Base-by-base conservation (phyloP, 2,888 invertebrate species). In the Leptopterna dolabrata region DNA sequence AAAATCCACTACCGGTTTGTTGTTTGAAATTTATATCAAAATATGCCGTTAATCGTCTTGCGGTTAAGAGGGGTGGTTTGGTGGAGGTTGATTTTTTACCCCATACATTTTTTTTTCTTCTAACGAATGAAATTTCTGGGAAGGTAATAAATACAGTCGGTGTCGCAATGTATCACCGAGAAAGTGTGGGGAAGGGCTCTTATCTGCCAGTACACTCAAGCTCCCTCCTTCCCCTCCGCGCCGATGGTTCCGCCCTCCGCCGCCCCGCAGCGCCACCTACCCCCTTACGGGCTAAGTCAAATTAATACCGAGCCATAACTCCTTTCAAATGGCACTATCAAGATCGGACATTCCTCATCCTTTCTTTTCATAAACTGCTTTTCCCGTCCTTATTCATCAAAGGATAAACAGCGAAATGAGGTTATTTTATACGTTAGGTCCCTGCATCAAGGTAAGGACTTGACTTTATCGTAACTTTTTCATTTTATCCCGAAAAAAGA, bases 81-180 rank as follows among this genome's bases (percentile, higher is more conserved):
- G 16, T 6, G 63, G 19, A 63, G 63, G 63, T 29, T 82, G 82
- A 63, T 36, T 82, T 82, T 82, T 41, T 36, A 47, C 14, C 14
- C 47, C 73, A 36, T 36, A 36, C 36, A 36, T 71, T 88, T 76
- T 86, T 88, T 87, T 76, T 80, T 87, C 76, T 83, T 87, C 82
- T 70, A 87, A 85, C 81, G 88, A 86, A 86, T 81, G 87, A 88
- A 88, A 86, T 88, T 88, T 88, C 87, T 82, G 87, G 86, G 82
- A 63, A 70, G 82, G 88, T 45, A 71, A 88, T 88, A 88, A 88
- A 88, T 88, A 88, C 78, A 88, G 88, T 87, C 84, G 78, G 88
- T 73, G 88, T 76, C 87, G 88, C 85, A 85, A 88, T 88, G 88
- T 87, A 87, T 88, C 88, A 88, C 78, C 70, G 55, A 76, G 76